These are phyloP conservation scores for Hipparchia sbordonii DNA, from an alignment of 2,888 invertebrate species.

Conservation along the genomic window DNA sequence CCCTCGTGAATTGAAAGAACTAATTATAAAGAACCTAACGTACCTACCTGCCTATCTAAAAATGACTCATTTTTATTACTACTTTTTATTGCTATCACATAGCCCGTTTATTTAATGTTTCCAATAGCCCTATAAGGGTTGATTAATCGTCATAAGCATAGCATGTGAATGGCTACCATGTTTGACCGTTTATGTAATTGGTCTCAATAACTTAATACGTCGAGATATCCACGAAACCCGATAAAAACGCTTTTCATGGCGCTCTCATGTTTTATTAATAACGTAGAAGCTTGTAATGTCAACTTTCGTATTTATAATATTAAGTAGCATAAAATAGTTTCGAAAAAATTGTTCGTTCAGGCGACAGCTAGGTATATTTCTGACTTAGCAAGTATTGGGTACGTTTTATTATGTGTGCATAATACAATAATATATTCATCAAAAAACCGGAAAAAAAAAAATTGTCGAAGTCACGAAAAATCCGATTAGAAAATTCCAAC, in stretches of 20 bases:
- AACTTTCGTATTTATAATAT: not conserved
- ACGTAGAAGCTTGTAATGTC: not conserved
- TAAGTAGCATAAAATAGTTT: too few relatives aligned
- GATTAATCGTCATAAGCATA: constrained; percentile 11
- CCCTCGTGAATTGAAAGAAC: too few relatives aligned
- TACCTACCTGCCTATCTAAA: not conserved
- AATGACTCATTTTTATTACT: not conserved
- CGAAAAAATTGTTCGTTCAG: too few relatives aligned
- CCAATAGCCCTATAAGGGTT: constrained; percentile 4
- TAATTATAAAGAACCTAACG: not conserved
- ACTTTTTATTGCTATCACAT: not conserved
- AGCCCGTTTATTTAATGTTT: not conserved
- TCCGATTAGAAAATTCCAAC: too few relatives aligned
- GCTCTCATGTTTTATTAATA: constrained; percentile 25
- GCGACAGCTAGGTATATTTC: too few relatives aligned
- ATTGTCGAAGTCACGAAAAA: too few relatives aligned
- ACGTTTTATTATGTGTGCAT: too few relatives aligned
- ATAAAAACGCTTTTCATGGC: constrained; percentile 12
- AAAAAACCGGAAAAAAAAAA: too few relatives aligned
- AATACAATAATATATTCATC: too few relatives aligned
- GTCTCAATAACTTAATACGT: constrained; percentile 12
- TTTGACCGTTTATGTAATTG: constrained; percentile 10
- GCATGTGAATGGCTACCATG: constrained; percentile 15
- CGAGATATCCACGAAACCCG: constrained; percentile 8
- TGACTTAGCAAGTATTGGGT: too few relatives aligned